phyloP scores from a whole-genome alignment of 2,797 vertebrate genomes.

The Parotocinclus haroldoi region DNA sequence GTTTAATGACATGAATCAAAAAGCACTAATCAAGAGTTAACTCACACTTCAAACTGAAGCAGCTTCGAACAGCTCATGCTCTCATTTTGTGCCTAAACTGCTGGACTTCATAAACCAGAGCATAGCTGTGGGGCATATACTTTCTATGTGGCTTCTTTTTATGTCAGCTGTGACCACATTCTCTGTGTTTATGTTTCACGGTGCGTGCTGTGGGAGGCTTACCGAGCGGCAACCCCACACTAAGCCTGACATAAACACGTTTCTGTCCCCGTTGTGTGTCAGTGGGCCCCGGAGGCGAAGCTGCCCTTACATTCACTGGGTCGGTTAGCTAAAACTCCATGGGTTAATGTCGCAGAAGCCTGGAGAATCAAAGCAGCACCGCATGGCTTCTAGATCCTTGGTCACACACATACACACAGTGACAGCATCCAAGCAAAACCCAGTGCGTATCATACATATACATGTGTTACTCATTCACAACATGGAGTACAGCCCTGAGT shows the following conservation, averaged over 20 bases:
- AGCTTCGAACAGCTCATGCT: conserved; percentile 3
- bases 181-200: conserved; percentile 38
- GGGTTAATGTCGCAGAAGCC: conserved; percentile 52
- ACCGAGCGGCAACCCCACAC: conserved; percentile 41
- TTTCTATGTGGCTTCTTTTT: conserved; percentile 47
- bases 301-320: conserved; percentile 58
- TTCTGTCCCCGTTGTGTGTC: conserved; percentile 56
- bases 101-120: conserved; percentile 1
- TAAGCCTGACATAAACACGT: conserved; percentile 55
- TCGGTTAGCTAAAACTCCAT: conserved; percentile 54
- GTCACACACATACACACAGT: too few species aligned
- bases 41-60: too few species aligned
- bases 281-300: conserved; percentile 58
- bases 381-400: conserved; percentile 3
- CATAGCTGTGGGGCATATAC: conserved; percentile 11
- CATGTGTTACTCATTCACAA: too few species aligned
- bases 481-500: too few species aligned
- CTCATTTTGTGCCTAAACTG: neutral
- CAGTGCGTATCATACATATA: too few species aligned
- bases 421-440: too few species aligned
- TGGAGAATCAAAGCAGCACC: conserved; percentile 41
- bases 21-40: too few species aligned
- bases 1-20: too few species aligned
- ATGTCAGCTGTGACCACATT: conserved; percentile 64
- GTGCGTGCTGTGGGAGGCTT: conserved; percentile 38